These are phyloP conservation scores for Venturia canescens DNA, from an alignment of 1,140 invertebrate genomes.

Conservation along the genomic window DNA sequence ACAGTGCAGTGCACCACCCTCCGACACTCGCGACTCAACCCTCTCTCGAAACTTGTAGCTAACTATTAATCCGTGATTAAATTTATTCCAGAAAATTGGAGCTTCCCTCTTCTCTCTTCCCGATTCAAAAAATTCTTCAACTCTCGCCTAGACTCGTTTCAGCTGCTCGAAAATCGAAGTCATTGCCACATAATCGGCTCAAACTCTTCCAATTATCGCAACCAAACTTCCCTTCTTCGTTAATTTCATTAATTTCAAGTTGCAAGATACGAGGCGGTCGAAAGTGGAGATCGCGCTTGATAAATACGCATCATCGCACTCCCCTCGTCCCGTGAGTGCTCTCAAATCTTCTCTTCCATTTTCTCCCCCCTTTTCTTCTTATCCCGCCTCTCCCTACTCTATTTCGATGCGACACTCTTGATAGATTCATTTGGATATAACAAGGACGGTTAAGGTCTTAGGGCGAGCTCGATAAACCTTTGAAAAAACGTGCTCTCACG, in stretches of 20 bases:
- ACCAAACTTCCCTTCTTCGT: background rate
- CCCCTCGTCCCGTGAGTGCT: background rate
- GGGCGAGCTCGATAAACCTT: constrained; percentile 39
- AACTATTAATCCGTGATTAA: constrained; percentile 1
- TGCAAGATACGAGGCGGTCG: background rate
- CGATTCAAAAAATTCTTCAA: background rate
- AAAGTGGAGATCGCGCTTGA: background rate
- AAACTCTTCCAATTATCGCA: too few relatives aligned
- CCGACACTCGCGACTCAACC: background rate
- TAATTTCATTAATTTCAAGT: too few relatives aligned
- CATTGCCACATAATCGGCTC: background rate
- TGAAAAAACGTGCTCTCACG: constrained; percentile 40
- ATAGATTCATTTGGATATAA: constrained; percentile 9
- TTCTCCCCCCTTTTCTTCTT: background rate
- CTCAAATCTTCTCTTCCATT: background rate
- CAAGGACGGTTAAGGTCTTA: background rate
- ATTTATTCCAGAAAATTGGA: background rate
- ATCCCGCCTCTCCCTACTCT: background rate
- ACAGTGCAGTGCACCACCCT: too few relatives aligned
- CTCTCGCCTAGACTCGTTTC: background rate
- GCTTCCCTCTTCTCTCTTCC: background rate
- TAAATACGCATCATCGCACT: background rate
- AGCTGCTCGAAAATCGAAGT: background rate
- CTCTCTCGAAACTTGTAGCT: background rate
- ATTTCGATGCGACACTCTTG: constrained; percentile 6